Conservation (phyloP, 1,140 invertebrate species). For the Drosophila novamexicana region DNA sequence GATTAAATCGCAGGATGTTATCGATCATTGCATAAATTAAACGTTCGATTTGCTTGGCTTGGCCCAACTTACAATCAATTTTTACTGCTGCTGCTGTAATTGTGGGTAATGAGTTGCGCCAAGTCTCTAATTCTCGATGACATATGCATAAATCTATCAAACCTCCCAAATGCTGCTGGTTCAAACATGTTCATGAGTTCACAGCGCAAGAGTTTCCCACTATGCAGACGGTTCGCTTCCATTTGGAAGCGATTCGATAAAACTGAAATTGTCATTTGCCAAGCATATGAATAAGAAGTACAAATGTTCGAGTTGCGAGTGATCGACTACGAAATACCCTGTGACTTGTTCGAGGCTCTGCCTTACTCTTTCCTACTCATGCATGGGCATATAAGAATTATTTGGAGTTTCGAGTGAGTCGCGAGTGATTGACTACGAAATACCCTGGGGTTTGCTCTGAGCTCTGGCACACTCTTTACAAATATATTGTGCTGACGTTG, state of each 20-base stretch:
- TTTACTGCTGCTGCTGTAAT: slow-evolving; percentile 55
- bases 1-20: slow-evolving; percentile 81
- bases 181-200: slow-evolving; percentile 16
- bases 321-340: slow-evolving; percentile 1
- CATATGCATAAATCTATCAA: slow-evolving; percentile 48
- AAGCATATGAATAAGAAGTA: slow-evolving; percentile 8
- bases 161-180: slow-evolving; percentile 31
- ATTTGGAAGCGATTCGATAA: slow-evolving; percentile 16
- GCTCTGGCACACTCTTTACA: no score
- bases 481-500: no score
- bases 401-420: no score
- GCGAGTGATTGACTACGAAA: background rate
- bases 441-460: background rate
- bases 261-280: slow-evolving; percentile 57
- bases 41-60: slow-evolving; percentile 46
- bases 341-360: background rate
- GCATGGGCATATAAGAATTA: no score
- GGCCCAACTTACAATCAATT: slow-evolving; percentile 38
- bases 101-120: slow-evolving; percentile 30
- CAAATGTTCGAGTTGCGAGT: background rate
- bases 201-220: no score
- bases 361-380: background rate
- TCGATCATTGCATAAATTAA: slow-evolving; percentile 83
- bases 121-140: slow-evolving; percentile 11
- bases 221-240: background rate